phyloP scores from a whole-genome alignment of 2,888 invertebrate species.

The Amaurobius ferox region DNA sequence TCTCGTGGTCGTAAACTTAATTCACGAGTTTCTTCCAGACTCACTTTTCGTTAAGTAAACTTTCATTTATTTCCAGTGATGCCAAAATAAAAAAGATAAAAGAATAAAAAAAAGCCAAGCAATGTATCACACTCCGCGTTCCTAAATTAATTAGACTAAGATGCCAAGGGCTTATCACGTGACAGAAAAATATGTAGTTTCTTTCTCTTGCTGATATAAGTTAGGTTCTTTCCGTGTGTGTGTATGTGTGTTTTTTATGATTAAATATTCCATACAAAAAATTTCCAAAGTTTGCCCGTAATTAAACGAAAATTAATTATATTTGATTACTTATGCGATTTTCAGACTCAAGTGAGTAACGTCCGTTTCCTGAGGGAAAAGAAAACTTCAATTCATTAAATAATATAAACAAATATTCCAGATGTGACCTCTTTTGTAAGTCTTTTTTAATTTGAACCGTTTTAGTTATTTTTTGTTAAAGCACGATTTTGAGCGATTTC shows the following conservation, averaged over 20 bases:
- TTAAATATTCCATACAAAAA: neutral
- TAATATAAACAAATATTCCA: no score
- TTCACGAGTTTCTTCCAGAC: neutral
- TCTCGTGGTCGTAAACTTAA: neutral
- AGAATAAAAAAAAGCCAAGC: neutral
- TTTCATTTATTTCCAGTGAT: neutral
- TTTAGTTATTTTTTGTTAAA: no score
- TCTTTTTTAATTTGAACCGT: no score
- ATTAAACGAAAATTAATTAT: neutral
- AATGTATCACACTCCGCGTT: neutral
- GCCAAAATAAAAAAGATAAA: neutral
- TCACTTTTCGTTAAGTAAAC: neutral
- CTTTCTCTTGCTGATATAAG: neutral
- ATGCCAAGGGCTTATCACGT: neutral
- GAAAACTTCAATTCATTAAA: no score
- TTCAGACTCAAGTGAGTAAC: no score
- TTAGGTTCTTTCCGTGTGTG: neutral
- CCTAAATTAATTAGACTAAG: constrained; percentile 22
- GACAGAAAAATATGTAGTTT: neutral
- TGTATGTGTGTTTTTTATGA: neutral
- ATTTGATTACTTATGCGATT: no score
- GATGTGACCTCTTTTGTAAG: no score
- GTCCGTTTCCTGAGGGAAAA: no score
- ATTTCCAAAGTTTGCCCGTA: neutral
- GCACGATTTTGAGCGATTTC: no score